These are phyloP conservation scores for Scaptomyza caliginosa DNA, from an alignment of 2,888 invertebrate species.

Conservation along the genomic window DNA sequence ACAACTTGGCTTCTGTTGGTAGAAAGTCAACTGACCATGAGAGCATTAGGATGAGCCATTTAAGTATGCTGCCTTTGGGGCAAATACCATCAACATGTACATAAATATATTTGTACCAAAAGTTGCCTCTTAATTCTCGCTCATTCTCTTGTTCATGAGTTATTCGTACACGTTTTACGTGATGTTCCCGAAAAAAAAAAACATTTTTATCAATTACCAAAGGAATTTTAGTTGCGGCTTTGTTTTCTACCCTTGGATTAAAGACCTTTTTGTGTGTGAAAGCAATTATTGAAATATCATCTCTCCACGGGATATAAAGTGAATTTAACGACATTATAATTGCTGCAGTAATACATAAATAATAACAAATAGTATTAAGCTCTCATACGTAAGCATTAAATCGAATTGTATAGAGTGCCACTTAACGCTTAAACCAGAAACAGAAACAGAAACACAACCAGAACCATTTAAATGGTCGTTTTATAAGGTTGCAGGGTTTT, in stretches of 20 bases:
- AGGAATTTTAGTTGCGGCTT: too few species aligned
- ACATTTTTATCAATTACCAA: too few species aligned
- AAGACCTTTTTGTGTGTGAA: too few species aligned
- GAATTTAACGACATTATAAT: conserved; percentile 8
- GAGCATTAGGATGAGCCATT: conserved; percentile 4
- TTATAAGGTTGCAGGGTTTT: conserved; percentile 16
- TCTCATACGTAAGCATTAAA: conserved; percentile 11
- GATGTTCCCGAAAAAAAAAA: too few species aligned
- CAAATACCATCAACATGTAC: not conserved
- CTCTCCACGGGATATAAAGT: not conserved
- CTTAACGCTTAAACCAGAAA: conserved; percentile 16
- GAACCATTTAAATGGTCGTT: conserved; percentile 22
- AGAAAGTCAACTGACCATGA: conserved; percentile 29
- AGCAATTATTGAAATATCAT: not conserved
- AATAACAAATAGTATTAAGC: not conserved
- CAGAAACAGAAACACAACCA: not conserved
- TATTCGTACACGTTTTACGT: not conserved
- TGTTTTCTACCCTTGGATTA: too few species aligned
- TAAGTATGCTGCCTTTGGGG: not conserved
- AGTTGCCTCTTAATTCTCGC: not conserved
- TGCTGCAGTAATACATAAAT: not conserved
- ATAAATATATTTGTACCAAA: not conserved
- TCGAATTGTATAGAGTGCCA: conserved; percentile 30
- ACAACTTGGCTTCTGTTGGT: too few species aligned
- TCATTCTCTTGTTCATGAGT: not conserved